Conservation (phyloP, 1,140 invertebrate genomes). For the Pectinophora gossypiella region DNA sequence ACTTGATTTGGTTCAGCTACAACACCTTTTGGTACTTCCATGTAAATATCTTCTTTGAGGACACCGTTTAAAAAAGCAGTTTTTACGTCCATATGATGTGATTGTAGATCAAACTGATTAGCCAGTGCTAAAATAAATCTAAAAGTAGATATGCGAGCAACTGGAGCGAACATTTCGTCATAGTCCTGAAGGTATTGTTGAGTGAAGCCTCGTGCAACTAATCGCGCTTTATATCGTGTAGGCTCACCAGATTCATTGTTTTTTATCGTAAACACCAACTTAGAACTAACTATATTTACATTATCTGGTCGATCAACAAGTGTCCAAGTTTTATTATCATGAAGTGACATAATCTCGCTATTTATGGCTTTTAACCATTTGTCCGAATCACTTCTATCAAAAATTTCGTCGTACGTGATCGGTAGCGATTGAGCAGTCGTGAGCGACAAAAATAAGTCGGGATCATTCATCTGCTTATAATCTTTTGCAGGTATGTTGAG, state of each 20-base stretch:
- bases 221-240: conserved; percentile 1
- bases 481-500: not conserved
- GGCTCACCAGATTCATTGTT: not conserved
- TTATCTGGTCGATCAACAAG: conserved; percentile 35
- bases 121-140: conserved; percentile 1
- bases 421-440: conserved; percentile 5
- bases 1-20: conserved; percentile 13
- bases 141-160: not conserved
- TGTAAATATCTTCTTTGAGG: no score
- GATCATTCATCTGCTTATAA: conserved; percentile 19
- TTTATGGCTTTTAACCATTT: conserved; percentile 39
- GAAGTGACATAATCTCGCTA: conserved; percentile 37
- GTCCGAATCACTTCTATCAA: conserved; percentile 22
- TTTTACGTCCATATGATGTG: no score
- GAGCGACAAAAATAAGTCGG: conserved; percentile 11
- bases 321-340: conserved; percentile 42
- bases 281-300: not conserved
- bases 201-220: no score
- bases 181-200: no score
- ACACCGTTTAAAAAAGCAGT: conserved; percentile 45
- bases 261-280: not conserved
- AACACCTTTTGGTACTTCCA: conserved; percentile 39
- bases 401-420: conserved; percentile 29
- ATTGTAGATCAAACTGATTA: not conserved
- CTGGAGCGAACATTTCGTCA: no score